Conservation (phyloP, 2,113 vertebrate species). For the Acanthochromis polyacanthus region DNA sequence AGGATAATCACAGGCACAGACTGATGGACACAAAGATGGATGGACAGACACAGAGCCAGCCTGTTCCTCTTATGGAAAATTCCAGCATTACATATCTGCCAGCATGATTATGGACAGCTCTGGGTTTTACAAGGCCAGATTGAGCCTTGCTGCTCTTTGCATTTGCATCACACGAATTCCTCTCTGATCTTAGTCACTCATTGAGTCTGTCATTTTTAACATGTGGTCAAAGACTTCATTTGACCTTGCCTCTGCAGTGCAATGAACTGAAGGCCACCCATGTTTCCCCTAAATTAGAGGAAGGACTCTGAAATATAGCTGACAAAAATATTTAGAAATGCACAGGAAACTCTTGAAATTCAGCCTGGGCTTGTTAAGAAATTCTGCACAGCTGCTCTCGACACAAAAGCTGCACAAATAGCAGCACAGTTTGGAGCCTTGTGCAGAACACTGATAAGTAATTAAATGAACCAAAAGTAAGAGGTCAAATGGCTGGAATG, state of each 20-base stretch:
- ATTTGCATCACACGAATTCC: constrained; percentile 62
- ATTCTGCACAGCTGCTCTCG: constrained; percentile 11
- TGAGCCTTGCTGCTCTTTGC: constrained; percentile 48
- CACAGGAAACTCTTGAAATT: constrained; percentile 22
- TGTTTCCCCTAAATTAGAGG: constrained; percentile 5
- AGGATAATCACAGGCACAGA: constrained; percentile 69
- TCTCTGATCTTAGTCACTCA: constrained; percentile 54
- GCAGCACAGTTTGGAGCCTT: constrained; percentile 28
- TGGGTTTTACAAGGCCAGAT: constrained; percentile 48
- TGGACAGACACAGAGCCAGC: constrained; percentile 48
- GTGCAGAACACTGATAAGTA: constrained; percentile 71
- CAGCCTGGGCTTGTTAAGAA: constrained; percentile 9
- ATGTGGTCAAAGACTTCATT: constrained; percentile 57
- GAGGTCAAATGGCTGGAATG: constrained; percentile 80
- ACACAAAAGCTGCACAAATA: constrained; percentile 25
- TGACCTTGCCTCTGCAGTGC: constrained; percentile 45
- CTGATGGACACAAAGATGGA: constrained; percentile 62
- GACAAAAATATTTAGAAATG: constrained; percentile 37
- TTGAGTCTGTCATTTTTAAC: constrained; percentile 59
- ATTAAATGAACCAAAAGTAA: constrained; percentile 72
- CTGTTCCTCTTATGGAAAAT: constrained; percentile 73
- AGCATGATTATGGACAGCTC: constrained; percentile 57
- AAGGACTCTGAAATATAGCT: constrained; percentile 10
- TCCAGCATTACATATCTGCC: constrained; percentile 64
- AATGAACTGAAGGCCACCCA: constrained; percentile 53